These are phyloP conservation scores for Sesia bembeciformis DNA, from an alignment of 2,888 invertebrate genomes.

Conservation along the genomic window DNA sequence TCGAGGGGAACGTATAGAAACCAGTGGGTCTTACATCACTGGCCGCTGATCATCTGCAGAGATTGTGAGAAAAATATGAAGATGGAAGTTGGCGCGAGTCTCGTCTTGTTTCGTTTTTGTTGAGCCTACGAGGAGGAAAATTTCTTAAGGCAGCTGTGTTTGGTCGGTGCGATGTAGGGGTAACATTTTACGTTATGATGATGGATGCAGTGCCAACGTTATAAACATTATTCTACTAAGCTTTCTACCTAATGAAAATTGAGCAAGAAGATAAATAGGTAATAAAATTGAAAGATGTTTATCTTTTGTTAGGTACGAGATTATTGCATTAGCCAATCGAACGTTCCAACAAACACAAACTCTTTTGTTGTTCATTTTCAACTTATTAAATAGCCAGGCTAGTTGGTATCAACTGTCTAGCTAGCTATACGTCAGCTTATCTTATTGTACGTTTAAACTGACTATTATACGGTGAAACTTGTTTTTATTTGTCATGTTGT, in stretches of 20 bases:
- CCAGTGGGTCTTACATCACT: not conserved
- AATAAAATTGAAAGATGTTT: not conserved
- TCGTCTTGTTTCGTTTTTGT: slow-evolving; percentile 28
- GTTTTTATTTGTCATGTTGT: too few species aligned
- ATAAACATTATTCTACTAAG: too few species aligned
- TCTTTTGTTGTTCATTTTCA: too few species aligned
- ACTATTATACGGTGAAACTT: too few species aligned
- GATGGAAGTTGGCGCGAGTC: slow-evolving; percentile 29
- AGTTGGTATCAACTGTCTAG: too few species aligned
- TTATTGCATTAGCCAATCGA: not conserved
- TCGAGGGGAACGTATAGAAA: slow-evolving; percentile 4
- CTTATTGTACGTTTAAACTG: too few species aligned
- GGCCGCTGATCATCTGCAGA: slow-evolving; percentile 19
- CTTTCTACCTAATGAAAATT: too few species aligned
- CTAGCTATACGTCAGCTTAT: too few species aligned
- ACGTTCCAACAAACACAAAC: not conserved
- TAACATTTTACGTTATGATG: not conserved
- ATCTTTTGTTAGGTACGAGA: not conserved
- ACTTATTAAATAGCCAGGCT: too few species aligned
- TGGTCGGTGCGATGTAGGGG: not conserved
- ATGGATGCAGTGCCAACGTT: not conserved
- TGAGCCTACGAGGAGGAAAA: slow-evolving; percentile 17
- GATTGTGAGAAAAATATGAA: slow-evolving; percentile 33
- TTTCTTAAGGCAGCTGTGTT: slow-evolving; percentile 9
- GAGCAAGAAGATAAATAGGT: too few species aligned